phyloP scores from a whole-genome alignment of 2,797 vertebrate species.

The Adrianichthys oophorus region DNA sequence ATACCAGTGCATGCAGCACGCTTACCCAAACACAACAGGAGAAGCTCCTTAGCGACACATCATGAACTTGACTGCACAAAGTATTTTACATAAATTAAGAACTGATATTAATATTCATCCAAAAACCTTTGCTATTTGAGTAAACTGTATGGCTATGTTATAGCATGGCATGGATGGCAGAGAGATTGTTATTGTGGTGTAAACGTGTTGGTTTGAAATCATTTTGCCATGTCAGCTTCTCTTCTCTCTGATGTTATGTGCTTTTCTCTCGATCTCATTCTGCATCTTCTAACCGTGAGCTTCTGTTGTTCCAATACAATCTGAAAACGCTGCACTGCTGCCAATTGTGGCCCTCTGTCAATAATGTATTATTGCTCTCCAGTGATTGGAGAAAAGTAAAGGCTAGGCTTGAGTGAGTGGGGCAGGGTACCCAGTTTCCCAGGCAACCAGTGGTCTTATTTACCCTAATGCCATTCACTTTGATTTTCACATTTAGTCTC shows the following conservation, averaged over 20 bases:
- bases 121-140: slow-evolving; percentile 56
- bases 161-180: slow-evolving; percentile 60
- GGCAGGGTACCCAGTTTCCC: slow-evolving; percentile 79
- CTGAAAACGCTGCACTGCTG: slow-evolving; percentile 79
- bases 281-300: slow-evolving; percentile 64
- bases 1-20: no score
- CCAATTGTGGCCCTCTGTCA: slow-evolving; percentile 79
- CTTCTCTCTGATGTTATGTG: slow-evolving; percentile 30
- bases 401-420: slow-evolving; percentile 77
- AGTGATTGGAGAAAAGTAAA: slow-evolving; percentile 83
- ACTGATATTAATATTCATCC: slow-evolving; percentile 25
- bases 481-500: slow-evolving; percentile 84
- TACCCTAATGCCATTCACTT: slow-evolving; percentile 85
- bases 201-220: slow-evolving; percentile 54
- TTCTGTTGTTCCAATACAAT: slow-evolving; percentile 78
- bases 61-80: slow-evolving; percentile 10
- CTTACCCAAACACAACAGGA: no score
- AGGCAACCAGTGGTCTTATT: slow-evolving; percentile 84
- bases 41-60: no score
- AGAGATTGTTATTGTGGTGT: slow-evolving; percentile 67
- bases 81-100: no score
- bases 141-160: slow-evolving; percentile 55
- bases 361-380: slow-evolving; percentile 82
- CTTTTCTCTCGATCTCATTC: slow-evolving; percentile 49
- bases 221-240: slow-evolving; percentile 35